Conservation (phyloP, 2,888 invertebrate genomes). For the Epsilonema sp. region DNA sequence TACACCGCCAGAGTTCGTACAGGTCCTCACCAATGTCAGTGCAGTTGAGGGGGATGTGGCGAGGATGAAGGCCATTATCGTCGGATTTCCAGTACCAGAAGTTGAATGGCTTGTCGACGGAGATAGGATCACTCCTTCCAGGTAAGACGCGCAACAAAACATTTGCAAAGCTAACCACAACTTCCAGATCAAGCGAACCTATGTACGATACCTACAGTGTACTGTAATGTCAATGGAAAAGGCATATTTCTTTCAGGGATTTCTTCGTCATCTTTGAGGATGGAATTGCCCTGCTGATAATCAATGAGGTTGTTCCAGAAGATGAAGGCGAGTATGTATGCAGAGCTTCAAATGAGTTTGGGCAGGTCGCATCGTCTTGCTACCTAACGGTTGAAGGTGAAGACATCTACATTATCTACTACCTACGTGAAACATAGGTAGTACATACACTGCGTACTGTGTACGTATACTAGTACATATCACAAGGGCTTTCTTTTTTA, state of each 20-base stretch:
- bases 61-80: constrained; percentile 25
- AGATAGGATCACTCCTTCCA: constrained; percentile 16
- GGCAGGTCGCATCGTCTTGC: constrained; percentile 47
- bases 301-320: constrained; percentile 12
- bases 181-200: background rate
- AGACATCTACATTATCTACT: too few species aligned
- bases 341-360: constrained; percentile 56
- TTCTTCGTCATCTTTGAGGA: constrained; percentile 24
- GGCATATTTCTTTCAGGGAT: constrained; percentile 11
- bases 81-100: constrained; percentile 28
- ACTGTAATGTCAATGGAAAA: too few species aligned
- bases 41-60: constrained; percentile 15
- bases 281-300: constrained; percentile 20
- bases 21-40: too few species aligned
- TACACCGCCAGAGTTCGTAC: too few species aligned
- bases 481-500: too few species aligned
- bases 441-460: too few species aligned
- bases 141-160: too few species aligned
- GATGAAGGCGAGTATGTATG: constrained; percentile 53
- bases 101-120: constrained; percentile 27
- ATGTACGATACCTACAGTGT: background rate
- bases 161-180: too few species aligned
- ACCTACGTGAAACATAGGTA: too few species aligned
- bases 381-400: background rate
- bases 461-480: too few species aligned